These are phyloP conservation scores for Bujurquina vittata DNA, from an alignment of 2,113 vertebrate genomes.

Conservation along the genomic window DNA sequence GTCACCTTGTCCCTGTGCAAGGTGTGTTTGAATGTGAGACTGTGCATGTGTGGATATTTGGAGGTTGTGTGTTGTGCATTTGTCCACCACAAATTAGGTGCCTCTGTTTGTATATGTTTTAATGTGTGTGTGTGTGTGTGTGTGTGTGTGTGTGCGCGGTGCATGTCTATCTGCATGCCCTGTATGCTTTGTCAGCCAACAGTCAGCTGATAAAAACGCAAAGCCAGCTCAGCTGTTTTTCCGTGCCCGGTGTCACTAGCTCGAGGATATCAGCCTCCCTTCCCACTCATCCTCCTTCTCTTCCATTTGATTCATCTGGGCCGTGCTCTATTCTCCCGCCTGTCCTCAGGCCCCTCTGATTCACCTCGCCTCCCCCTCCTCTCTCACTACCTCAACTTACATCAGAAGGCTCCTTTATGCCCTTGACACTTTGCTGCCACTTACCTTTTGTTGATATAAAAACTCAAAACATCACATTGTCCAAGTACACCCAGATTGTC, in stretches of 20 bases:
- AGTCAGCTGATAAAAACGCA: constrained; percentile 74
- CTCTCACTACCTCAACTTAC: neutral
- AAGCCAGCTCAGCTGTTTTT: constrained; percentile 72
- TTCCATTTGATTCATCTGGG: neutral
- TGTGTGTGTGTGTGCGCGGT: constrained; percentile 28
- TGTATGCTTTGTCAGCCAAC: constrained; percentile 66
- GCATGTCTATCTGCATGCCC: constrained; percentile 24
- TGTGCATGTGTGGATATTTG: constrained; percentile 20
- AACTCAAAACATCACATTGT: constrained; percentile 64
- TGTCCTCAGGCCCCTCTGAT: neutral
- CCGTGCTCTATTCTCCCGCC: neutral
- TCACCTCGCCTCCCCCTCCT: constrained; percentile 5
- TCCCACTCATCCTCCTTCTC: constrained; percentile 9
- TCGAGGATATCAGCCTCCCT: constrained; percentile 22
- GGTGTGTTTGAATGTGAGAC: constrained; percentile 15
- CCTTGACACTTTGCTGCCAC: constrained; percentile 19
- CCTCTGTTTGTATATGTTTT: constrained; percentile 36
- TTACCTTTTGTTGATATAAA: constrained; percentile 53
- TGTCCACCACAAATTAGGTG: neutral
- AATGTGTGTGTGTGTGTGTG: constrained; percentile 27
- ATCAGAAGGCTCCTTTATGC: neutral
- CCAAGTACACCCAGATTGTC: constrained; percentile 43
- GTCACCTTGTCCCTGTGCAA: constrained; percentile 20
- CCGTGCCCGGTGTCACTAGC: constrained; percentile 33
- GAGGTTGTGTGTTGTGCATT: constrained; percentile 2